Base-by-base conservation (phyloP, 1,140 invertebrate genomes). In the Parapsyche elsis region DNA sequence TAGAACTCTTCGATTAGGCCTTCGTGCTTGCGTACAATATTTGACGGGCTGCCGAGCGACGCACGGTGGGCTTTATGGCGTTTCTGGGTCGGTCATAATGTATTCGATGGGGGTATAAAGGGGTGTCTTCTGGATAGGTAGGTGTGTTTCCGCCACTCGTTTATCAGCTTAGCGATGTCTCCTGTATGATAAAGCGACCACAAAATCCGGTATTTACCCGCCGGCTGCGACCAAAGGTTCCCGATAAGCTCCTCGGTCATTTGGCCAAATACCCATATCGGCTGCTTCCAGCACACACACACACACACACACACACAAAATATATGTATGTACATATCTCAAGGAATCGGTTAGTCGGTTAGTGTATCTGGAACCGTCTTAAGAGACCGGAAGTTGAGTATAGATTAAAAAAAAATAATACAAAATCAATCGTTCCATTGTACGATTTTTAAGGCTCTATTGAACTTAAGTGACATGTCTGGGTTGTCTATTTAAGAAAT, bases 91-190 rank as follows among this genome's bases (percentile, higher is more conserved):
- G 30, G 2, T 7, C 7, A 38, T 38, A 38, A 38, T 38, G 30
- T 38, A 38, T 38, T 38, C 30, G 30, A 38, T 38, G 30, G 1
- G n/a, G 30, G 30, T 38, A 38, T 38, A 38, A 38, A 38, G 30
- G 30, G 30, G 1, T 1, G 1, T 7, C 30, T 38, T 38, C 7
- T 7, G 7, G 30, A 38, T 38, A 38, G 30, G 30, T 38, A 53
- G 10, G 49, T 53, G 49, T 53, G 24, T 26, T 23, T 23, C 21
- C 16, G 14, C 21, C 53, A 59, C 75, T 64, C 75, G 75, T 77
- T 77, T 46, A 77, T 77, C 57, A 64, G 75, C 75, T 77, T 77
- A 77, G 75, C 75, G 57, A 77, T 77, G 75, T 77, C 75, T 77
- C 75, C 75, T 19, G 10, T 77, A 77, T 77, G 75, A 77, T 77